phyloP scores from a whole-genome alignment of 2,113 vertebrate genomes.

The Chaetodon trifascialis region DNA sequence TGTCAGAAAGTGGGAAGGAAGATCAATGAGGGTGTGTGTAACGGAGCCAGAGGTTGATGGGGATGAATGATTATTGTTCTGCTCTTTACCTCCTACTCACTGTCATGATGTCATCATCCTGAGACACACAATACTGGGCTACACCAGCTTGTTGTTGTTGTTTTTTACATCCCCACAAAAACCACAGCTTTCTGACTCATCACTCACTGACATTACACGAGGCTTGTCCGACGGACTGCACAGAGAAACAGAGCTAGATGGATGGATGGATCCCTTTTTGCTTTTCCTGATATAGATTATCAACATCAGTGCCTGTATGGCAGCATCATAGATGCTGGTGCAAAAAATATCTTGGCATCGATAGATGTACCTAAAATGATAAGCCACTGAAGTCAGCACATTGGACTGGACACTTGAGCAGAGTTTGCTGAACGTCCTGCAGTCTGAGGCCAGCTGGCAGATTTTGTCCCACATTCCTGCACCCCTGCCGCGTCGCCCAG shows the following conservation, averaged over 20 bases:
- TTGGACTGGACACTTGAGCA: slow-evolving; percentile 25
- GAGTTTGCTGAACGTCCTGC: slow-evolving; percentile 40
- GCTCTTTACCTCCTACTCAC: slow-evolving; percentile 71
- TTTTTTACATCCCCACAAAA: slow-evolving; percentile 34
- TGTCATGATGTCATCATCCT: slow-evolving; percentile 77
- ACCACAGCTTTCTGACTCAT: slow-evolving; percentile 46
- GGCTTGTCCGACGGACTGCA: slow-evolving; percentile 8
- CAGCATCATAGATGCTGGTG: neutral
- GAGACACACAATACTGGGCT: slow-evolving; percentile 53
- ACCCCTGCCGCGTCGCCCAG: slow-evolving; percentile 58
- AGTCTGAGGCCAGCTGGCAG: slow-evolving; percentile 64
- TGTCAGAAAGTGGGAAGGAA: slow-evolving; percentile 57
- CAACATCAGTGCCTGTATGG: neutral
- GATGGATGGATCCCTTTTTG: slow-evolving; percentile 18
- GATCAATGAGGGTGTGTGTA: slow-evolving; percentile 72
- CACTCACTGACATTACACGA: slow-evolving; percentile 35
- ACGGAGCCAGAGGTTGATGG: slow-evolving; percentile 64
- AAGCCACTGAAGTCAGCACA: neutral
- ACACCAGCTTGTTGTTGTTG: slow-evolving; percentile 42
- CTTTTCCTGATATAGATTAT: neutral
- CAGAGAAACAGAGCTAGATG: slow-evolving; percentile 23
- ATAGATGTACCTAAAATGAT: slow-evolving; percentile 22
- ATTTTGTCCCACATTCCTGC: slow-evolving; percentile 59
- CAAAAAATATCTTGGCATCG: slow-evolving; percentile 21
- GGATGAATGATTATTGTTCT: slow-evolving; percentile 71